Evolutionary conservation across 2,797 vertebrate genomes (phyloP).

Genomic region (Hoplostethus mediterraneus): DNA sequence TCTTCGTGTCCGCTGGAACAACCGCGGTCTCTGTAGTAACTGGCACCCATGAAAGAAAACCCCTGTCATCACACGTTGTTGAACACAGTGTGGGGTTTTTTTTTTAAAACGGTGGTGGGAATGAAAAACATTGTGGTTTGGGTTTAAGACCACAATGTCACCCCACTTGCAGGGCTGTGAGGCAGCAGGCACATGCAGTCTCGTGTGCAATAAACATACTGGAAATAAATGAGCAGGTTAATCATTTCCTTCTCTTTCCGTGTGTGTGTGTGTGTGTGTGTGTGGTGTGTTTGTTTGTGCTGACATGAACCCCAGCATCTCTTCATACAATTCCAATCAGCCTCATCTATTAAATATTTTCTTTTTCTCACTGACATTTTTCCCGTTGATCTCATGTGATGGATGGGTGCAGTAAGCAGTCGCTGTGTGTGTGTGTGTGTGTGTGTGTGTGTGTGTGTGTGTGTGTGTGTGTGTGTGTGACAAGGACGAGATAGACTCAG

Average conservation of each 20-base stretch:
- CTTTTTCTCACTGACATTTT: neutral
- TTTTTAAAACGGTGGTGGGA: no score
- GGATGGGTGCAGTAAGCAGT: no score
- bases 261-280: no score
- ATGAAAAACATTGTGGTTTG: no score
- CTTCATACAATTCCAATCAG: neutral
- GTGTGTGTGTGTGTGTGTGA: constrained; percentile 1
- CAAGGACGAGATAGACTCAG: constrained; percentile 24
- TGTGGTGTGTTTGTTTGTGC: no score
- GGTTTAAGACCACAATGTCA: neutral
- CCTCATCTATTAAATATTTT: neutral
- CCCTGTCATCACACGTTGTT: neutral
- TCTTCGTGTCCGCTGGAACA: no score
- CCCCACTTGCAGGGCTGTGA: neutral
- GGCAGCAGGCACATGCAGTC: no score
- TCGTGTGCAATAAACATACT: neutral
- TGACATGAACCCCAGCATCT: neutral
- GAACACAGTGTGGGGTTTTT: neutral
- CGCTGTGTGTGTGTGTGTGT: neutral
- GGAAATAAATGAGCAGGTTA: constrained; percentile 4
- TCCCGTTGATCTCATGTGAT: no score
- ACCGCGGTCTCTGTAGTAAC: neutral
- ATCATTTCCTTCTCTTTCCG: neutral
- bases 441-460: neutral
- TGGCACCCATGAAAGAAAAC: neutral